phyloP scores from a whole-genome alignment of 2,888 invertebrate species.

The Lamellibrachia satsuma region DNA sequence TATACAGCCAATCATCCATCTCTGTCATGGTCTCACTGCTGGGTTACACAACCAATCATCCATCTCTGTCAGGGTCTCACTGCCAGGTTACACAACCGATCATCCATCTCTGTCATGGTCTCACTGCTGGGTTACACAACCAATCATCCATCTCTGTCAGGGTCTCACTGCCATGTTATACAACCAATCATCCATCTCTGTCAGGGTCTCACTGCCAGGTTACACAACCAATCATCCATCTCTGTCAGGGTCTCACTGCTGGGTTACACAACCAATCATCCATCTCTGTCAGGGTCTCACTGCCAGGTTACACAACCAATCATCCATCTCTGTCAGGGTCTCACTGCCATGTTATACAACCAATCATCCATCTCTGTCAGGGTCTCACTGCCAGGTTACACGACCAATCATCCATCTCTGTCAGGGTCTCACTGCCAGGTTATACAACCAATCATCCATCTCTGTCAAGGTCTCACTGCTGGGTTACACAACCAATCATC shows the following conservation, averaged over 20 bases:
- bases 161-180: not conserved
- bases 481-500: not conserved
- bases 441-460: not conserved
- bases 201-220: not conserved
- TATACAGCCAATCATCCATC: not conserved
- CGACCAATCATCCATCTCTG: not conserved
- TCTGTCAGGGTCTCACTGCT: not conserved
- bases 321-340: not conserved
- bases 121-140: not conserved
- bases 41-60: not conserved
- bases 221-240: not conserved
- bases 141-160: not conserved
- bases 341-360: not conserved
- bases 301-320: not conserved
- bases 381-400: not conserved
- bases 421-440: not conserved
- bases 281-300: not conserved
- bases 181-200: not conserved
- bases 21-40: not conserved
- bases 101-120: not conserved
- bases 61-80: not conserved
- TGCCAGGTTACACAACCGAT: not conserved
- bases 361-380: not conserved
- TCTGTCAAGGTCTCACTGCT: not conserved
- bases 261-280: not conserved